A percentile compares a stretch with the other conserved stretches of the same genome.
Evolutionary conservation across 2,113 vertebrate species (phyloP).

Genomic region (Rhinopomastus cyanomelas): DNA sequence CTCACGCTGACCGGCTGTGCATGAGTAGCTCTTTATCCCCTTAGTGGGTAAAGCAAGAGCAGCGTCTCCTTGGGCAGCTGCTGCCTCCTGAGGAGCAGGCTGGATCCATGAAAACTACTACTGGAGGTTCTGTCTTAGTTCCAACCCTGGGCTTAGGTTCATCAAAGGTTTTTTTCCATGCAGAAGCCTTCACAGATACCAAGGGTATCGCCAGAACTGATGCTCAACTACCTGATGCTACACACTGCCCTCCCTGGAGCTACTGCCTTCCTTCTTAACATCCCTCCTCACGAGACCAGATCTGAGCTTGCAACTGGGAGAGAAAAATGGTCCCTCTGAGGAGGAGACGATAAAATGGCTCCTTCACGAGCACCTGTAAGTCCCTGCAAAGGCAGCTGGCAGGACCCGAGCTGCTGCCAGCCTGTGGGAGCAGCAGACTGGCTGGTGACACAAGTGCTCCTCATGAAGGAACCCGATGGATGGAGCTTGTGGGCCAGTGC

Average conservation of each 20-base stretch:
- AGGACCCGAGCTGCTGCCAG: not conserved
- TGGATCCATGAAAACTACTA: accelerated
- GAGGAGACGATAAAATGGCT: not conserved
- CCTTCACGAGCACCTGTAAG: not conserved
- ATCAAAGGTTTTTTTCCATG: not conserved
- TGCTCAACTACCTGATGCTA: not conserved
- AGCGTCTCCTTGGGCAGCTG: not conserved
- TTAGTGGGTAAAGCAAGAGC: not conserved
- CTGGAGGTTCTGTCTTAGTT: not conserved
- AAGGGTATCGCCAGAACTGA: not conserved
- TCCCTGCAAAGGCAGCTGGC: too few species aligned
- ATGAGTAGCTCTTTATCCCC: not conserved
- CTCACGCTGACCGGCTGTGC: not conserved
- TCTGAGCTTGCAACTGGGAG: not conserved
- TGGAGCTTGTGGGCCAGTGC: not conserved
- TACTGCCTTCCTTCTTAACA: not conserved
- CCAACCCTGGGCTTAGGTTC: not conserved
- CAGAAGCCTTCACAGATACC: not conserved
- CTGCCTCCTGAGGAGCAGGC: not conserved
- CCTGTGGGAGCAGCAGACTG: not conserved
- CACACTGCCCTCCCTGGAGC: accelerated
- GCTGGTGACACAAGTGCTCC: not conserved
- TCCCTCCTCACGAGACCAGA: not conserved
- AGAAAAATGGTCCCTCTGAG: not conserved
- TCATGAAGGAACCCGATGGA: not conserved